Conservation (phyloP, 2,797 vertebrate species). For the Eulemur rubriventer region DNA sequence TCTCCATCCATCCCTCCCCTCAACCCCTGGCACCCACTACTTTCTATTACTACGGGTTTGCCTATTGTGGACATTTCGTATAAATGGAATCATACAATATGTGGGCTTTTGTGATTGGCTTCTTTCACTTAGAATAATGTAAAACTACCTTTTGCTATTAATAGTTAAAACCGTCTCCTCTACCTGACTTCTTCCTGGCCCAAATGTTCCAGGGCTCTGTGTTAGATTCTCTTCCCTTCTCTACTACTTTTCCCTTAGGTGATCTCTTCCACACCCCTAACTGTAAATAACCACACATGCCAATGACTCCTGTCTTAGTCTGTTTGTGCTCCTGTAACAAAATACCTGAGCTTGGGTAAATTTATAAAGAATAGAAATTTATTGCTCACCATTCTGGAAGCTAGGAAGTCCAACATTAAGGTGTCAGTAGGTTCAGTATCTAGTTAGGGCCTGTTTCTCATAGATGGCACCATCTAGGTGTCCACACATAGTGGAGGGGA, state of each 20-base stretch:
- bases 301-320: background rate
- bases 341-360: background rate
- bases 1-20: background rate
- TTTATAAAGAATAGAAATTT: background rate
- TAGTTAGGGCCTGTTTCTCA: background rate
- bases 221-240: background rate
- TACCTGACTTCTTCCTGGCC: background rate
- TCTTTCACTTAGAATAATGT: background rate
- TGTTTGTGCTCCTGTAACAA: background rate
- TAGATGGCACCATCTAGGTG: background rate
- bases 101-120: background rate
- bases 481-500: background rate
- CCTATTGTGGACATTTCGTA: background rate
- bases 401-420: background rate
- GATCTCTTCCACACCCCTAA: background rate
- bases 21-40: background rate
- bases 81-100: conserved; percentile 4
- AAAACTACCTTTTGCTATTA: background rate
- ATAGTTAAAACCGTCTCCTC: background rate
- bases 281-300: background rate
- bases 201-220: background rate
- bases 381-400: background rate
- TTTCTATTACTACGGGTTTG: conserved; percentile 7
- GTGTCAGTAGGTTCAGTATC: background rate
- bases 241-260: background rate